These are phyloP conservation scores for Amphipoea lucens DNA, from an alignment of 2,888 invertebrate species.

Conservation along the genomic window DNA sequence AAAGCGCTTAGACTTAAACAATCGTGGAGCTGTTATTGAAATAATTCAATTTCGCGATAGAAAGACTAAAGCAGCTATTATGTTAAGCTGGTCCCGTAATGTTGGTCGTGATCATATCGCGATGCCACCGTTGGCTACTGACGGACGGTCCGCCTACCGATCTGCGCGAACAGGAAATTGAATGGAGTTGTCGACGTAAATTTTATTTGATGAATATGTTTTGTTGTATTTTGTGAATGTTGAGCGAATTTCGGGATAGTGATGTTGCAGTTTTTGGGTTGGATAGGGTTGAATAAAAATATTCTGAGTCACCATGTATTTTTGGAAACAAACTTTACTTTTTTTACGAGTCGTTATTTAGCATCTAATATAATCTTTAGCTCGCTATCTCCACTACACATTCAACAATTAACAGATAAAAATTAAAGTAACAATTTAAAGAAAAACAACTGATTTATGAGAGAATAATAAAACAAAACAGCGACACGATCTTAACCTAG, in stretches of 20 bases:
- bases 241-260: slow-evolving; percentile 27
- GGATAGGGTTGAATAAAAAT: slow-evolving; percentile 8
- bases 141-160: slow-evolving; percentile 74
- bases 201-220: slow-evolving; percentile 62
- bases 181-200: slow-evolving; percentile 60
- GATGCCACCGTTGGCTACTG: slow-evolving; percentile 79
- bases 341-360: not conserved
- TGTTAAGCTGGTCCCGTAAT: slow-evolving; percentile 69
- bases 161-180: slow-evolving; percentile 64
- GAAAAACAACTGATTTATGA: not conserved
- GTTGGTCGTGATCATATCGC: slow-evolving; percentile 78
- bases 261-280: slow-evolving; percentile 21
- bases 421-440: not conserved
- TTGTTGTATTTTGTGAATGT: slow-evolving; percentile 45
- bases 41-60: slow-evolving; percentile 69
- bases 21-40: slow-evolving; percentile 60
- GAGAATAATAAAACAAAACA: not conserved
- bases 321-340: not conserved
- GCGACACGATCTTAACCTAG: slow-evolving; percentile 22
- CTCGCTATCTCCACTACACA: too few relatives aligned
- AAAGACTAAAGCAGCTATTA: slow-evolving; percentile 63
- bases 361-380: not conserved
- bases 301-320: not conserved
- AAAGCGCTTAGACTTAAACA: slow-evolving; percentile 32
- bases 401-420: not conserved